Evolutionary conservation across 1,140 invertebrate genomes (phyloP).

Genomic region (Drosophila sturtevanti): DNA sequence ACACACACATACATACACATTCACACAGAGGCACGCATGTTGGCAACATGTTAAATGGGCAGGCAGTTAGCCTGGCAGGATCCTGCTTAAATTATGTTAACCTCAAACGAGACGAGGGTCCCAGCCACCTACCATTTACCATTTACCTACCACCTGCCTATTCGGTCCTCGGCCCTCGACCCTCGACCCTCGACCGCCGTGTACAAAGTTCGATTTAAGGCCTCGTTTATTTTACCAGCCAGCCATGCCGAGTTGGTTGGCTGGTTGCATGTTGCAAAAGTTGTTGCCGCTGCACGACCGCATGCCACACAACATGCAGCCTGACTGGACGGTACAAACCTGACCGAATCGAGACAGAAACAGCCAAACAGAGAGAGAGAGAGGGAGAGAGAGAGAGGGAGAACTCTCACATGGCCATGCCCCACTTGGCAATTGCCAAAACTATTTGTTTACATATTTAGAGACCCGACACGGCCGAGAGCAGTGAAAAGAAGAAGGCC

Average conservation of each 20-base stretch:
- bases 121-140: constrained; percentile 22
- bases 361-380: background rate
- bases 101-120: constrained; percentile 73
- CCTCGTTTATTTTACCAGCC: constrained; percentile 74
- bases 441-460: constrained; percentile 82
- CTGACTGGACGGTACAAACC: constrained; percentile 22
- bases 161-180: constrained; percentile 27
- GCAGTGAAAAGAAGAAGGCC: constrained; percentile 48
- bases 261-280: constrained; percentile 76
- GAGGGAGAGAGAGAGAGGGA: background rate
- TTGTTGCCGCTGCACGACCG: constrained; percentile 75
- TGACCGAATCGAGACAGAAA: constrained; percentile 6
- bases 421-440: constrained; percentile 82
- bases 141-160: constrained; percentile 10
- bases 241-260: constrained; percentile 40
- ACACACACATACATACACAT: constrained; percentile 24
- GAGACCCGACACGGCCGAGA: constrained; percentile 44
- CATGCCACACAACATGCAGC: constrained; percentile 77
- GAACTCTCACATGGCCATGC: constrained; percentile 63
- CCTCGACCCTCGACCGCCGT: constrained; percentile 38
- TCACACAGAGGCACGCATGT: constrained; percentile 42
- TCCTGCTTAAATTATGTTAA: constrained; percentile 76
- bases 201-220: constrained; percentile 80
- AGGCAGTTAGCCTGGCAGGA: constrained; percentile 42
- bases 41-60: constrained; percentile 76